Evolutionary conservation across 1,140 invertebrate genomes (phyloP), one percentile per base, ranked within the genome.

Genomic region (Hyphantria cunea): DNA sequence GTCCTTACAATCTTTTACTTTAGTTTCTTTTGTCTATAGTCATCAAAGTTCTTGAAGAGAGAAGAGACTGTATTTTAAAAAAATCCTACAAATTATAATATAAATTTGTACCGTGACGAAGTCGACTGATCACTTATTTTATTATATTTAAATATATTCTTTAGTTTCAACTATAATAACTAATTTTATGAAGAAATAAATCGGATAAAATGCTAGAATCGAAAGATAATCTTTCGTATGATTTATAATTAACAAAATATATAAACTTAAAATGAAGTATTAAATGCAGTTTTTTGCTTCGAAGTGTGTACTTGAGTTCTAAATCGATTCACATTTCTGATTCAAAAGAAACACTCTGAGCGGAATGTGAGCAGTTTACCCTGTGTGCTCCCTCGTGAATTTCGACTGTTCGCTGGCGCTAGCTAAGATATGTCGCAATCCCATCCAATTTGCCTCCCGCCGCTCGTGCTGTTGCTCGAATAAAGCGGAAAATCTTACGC

Each of bases 391-490:
- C 69, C 72, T 48, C 54, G 76, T 65, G 79, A 76, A 79, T 81
- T 81, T 5, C 80, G 73, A 70, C 77, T 81, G 78, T 76, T 85
- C 72, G 69, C 78, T 74, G 52, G 47, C 59, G 79, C 77, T 70
- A 85, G 73, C 72, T 73, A 78, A 83, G 82, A 86, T 86, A 84
- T 85, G 83, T 87, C 85, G 81, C 85, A 86, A 86, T 86, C 80
- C 79, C 75, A 84, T 86, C 86, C 82, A 87, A 89, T 89, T 89
- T 86, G 77, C 82, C 77, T 86, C 80, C 82, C 74, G 77, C 77
- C 77, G 80, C 66, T 74, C 74, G 70, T 70, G 68, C 77, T 75
- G 68, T 75, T 79, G 70, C 78, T 81, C 72, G 78, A 79, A 78
- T 86, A 87, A 86, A 85, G 76, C 80, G 72, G 78, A 80, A 87